These are phyloP conservation scores for Phaonia tiefii DNA, from an alignment of 2,888 invertebrate species.

Conservation along the genomic window DNA sequence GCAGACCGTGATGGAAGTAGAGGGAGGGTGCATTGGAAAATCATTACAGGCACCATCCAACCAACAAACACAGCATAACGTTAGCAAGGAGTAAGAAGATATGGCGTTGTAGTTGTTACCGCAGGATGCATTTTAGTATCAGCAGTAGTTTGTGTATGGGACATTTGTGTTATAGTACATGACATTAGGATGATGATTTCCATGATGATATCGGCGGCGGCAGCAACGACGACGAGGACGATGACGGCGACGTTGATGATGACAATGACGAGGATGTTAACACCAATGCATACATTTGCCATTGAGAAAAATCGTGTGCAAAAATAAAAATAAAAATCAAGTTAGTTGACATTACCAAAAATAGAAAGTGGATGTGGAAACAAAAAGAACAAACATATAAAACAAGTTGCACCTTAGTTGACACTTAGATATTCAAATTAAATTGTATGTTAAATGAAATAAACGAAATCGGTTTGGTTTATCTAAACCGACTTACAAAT, in stretches of 20 bases:
- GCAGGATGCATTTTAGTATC: slow-evolving; percentile 59
- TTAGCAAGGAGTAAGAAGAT: background rate
- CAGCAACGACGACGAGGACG: slow-evolving; percentile 50
- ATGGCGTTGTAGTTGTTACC: slow-evolving; percentile 42
- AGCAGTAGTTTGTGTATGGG: slow-evolving; percentile 36
- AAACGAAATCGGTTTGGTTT: too few relatives aligned
- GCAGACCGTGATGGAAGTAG: background rate
- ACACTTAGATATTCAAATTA: background rate
- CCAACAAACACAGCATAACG: slow-evolving; percentile 1
- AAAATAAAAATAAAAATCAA: slow-evolving; percentile 48
- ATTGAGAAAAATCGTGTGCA: slow-evolving; percentile 40
- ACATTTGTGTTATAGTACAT: slow-evolving; percentile 44
- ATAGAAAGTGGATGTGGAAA: slow-evolving; percentile 13
- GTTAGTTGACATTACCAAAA: slow-evolving; percentile 43
- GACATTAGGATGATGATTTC: slow-evolving; percentile 37
- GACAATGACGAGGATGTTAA: slow-evolving; percentile 52
- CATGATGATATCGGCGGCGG: slow-evolving; percentile 2
- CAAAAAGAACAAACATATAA: slow-evolving; percentile 30
- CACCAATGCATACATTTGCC: slow-evolving; percentile 54
- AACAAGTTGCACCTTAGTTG: slow-evolving; percentile 1
- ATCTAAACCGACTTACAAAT: too few relatives aligned
- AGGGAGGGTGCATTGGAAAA: slow-evolving; percentile 21
- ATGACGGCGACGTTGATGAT: slow-evolving; percentile 40
- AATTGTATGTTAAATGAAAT: too few relatives aligned
- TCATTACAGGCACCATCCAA: background rate